These are phyloP conservation scores for Sericinus montela DNA, from an alignment of 2,888 invertebrate genomes.

Conservation along the genomic window DNA sequence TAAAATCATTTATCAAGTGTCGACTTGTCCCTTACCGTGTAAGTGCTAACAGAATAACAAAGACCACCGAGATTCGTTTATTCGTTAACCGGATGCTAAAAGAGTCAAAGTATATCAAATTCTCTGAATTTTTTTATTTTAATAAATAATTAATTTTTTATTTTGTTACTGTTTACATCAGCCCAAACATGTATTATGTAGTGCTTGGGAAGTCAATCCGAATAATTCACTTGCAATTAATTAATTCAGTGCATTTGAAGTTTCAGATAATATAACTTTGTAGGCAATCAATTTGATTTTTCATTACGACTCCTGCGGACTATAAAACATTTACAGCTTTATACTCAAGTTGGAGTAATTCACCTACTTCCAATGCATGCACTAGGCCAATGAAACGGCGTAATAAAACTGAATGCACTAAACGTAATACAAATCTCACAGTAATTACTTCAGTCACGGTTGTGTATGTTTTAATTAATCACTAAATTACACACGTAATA, in stretches of 20 bases:
- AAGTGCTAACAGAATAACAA: slow-evolving; percentile 59
- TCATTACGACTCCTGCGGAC: slow-evolving; percentile 23
- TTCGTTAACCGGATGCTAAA: slow-evolving; percentile 15
- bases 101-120: slow-evolving; percentile 8
- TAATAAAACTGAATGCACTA: slow-evolving; percentile 50
- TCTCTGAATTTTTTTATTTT: not conserved
- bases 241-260: too few relatives aligned
- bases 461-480: slow-evolving; percentile 76
- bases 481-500: slow-evolving; percentile 67
- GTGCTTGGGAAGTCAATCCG: too few relatives aligned
- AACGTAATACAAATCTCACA: slow-evolving; percentile 55
- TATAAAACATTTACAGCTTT: slow-evolving; percentile 33
- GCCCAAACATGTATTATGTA: too few relatives aligned
- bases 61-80: slow-evolving; percentile 49
- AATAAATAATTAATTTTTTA: too few relatives aligned
- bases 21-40: slow-evolving; percentile 32
- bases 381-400: slow-evolving; percentile 23
- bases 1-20: slow-evolving; percentile 59
- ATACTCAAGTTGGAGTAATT: slow-evolving; percentile 36
- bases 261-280: slow-evolving; percentile 16
- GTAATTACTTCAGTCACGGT: slow-evolving; percentile 69
- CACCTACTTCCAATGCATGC: slow-evolving; percentile 37
- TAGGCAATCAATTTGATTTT: slow-evolving; percentile 25
- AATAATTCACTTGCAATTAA: too few relatives aligned
- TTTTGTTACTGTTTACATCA: too few relatives aligned